phyloP scores from a whole-genome alignment of 2,113 vertebrate species.

The Larimichthys crocea region DNA sequence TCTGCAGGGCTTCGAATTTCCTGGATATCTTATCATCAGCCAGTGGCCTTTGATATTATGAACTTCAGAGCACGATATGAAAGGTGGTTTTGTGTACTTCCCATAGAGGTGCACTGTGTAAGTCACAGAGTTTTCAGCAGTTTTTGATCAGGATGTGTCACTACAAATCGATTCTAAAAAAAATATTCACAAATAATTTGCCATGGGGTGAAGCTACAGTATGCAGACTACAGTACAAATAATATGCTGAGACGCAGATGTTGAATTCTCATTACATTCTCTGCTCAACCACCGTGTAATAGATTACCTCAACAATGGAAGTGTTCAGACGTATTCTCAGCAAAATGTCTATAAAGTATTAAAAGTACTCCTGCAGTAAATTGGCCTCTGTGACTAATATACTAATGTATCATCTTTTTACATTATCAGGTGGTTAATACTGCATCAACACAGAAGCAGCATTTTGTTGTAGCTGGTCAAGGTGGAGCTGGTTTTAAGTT shows the following conservation, averaged over 20 bases:
- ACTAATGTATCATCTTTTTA: neutral
- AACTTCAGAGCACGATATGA: constrained; percentile 69
- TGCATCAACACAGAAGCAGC: too few relatives aligned
- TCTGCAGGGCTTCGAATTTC: constrained; percentile 71
- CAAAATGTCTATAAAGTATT: neutral
- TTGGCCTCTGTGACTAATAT: too few relatives aligned
- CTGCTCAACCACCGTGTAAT: constrained; percentile 13
- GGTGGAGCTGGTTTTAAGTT: neutral
- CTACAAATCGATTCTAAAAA: constrained; percentile 35
- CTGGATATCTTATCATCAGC: constrained; percentile 71
- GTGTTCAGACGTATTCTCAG: neutral
- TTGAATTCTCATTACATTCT: constrained; percentile 31
- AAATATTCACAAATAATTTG: constrained; percentile 1
- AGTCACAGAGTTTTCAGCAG: constrained; percentile 32
- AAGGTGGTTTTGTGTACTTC: constrained; percentile 50
- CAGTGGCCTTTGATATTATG: constrained; percentile 70
- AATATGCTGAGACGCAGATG: constrained; percentile 7
- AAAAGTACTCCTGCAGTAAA: neutral
- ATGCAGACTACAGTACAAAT: constrained; percentile 13
- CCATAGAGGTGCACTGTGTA: constrained; percentile 10
- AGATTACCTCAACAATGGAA: constrained; percentile 6
- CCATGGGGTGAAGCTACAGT: constrained; percentile 11
- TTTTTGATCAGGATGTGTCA: constrained; percentile 15
- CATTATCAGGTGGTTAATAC: neutral
- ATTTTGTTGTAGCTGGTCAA: neutral